These are phyloP conservation scores for Chaetophractus vellerosus DNA, from an alignment of 2,797 vertebrate species.

Conservation along the genomic window DNA sequence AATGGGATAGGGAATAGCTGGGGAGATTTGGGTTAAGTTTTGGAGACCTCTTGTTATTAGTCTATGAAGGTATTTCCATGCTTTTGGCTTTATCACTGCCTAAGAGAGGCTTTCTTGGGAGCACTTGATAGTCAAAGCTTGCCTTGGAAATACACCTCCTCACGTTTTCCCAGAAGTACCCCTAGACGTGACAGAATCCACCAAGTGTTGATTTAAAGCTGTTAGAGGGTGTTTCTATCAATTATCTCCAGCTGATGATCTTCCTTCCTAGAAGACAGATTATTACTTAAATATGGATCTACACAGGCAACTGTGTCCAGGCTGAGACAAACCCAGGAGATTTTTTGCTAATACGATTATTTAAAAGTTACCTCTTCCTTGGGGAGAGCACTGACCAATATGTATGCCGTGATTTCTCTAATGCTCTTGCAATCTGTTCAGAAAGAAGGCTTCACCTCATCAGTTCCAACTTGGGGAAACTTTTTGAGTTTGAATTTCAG, in stretches of 20 bases:
- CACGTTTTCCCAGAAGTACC: background rate
- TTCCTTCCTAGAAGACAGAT: background rate
- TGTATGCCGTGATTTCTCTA: background rate
- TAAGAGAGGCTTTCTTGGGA: background rate
- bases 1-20: background rate
- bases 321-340: background rate
- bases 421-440: background rate
- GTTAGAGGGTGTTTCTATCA: background rate
- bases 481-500: conserved; percentile 75
- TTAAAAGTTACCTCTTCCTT: conserved; percentile 5
- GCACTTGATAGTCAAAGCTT: background rate
- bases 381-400: background rate
- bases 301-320: background rate
- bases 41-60: background rate
- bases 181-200: background rate
- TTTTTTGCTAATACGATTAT: background rate
- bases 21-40: background rate
- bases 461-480: background rate
- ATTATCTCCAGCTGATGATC: background rate
- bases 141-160: background rate
- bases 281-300: background rate
- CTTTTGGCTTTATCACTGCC: background rate
- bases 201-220: background rate
- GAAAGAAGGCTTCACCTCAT: conserved; percentile 12
- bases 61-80: background rate